Conservation (phyloP, 2,888 invertebrate genomes). For the Archaeoteleia sp. region DNA sequence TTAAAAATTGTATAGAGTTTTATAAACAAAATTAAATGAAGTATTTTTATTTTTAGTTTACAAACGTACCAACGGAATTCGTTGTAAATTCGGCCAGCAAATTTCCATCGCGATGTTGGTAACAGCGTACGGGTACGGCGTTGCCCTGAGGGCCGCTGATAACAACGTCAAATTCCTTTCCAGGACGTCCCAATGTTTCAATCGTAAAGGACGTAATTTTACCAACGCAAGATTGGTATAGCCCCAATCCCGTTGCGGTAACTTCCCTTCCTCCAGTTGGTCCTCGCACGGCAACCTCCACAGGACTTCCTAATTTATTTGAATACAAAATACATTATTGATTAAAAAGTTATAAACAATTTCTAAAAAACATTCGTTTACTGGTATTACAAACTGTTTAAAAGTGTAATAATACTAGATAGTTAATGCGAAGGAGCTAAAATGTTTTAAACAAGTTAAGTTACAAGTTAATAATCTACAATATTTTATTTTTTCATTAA, state of each 20-base stretch:
- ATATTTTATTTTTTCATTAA: too few species aligned
- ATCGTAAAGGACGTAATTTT: slow-evolving; percentile 91
- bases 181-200: slow-evolving; percentile 89
- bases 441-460: too few species aligned
- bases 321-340: not conserved
- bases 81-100: slow-evolving; percentile 95
- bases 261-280: slow-evolving; percentile 84
- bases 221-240: slow-evolving; percentile 90
- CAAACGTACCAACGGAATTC: slow-evolving; percentile 84
- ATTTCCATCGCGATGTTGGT: slow-evolving; percentile 96
- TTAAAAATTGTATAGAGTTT: too few species aligned
- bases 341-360: too few species aligned
- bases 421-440: too few species aligned
- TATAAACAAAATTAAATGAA: too few species aligned
- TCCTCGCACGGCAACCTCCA: slow-evolving; percentile 79
- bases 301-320: slow-evolving; percentile 74
- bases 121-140: slow-evolving; percentile 92
- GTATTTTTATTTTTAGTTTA: too few species aligned
- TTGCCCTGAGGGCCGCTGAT: slow-evolving; percentile 87
- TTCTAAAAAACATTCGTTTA: too few species aligned
- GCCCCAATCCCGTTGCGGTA: slow-evolving; percentile 85
- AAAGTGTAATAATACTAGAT: too few species aligned
- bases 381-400: too few species aligned
- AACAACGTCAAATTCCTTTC: slow-evolving; percentile 93
- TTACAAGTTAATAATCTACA: too few species aligned